Evolutionary conservation across 2,888 invertebrate species (phyloP).

Genomic region (Xanthorhoe designata): DNA sequence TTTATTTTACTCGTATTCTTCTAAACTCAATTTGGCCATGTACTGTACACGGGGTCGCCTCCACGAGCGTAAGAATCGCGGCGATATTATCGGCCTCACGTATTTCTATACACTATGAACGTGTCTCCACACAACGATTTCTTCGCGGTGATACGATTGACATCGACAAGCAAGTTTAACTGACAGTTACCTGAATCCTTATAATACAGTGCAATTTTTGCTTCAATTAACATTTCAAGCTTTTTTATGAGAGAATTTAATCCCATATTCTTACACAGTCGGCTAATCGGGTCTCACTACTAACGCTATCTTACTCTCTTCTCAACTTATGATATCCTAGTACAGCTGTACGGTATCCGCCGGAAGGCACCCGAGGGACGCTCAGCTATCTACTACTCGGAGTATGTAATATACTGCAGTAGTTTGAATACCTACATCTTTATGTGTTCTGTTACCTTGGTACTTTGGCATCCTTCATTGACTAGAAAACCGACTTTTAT

Average conservation of each 20-base stretch:
- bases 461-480: background rate
- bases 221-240: background rate
- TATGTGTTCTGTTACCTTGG: slow-evolving; percentile 3
- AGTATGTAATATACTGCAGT: background rate
- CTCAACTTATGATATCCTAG: slow-evolving; percentile 10
- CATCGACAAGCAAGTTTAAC: too few relatives aligned
- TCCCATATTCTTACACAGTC: background rate
- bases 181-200: too few relatives aligned
- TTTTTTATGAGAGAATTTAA: background rate
- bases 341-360: slow-evolving; percentile 1
- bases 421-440: slow-evolving; percentile 7
- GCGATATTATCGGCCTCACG: too few relatives aligned
- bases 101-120: too few relatives aligned
- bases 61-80: too few relatives aligned
- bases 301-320: slow-evolving; percentile 4
- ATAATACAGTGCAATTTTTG: too few relatives aligned
- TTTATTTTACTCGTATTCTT: background rate
- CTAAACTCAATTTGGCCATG: background rate
- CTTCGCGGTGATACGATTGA: too few relatives aligned
- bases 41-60: too few relatives aligned
- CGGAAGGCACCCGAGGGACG: background rate
- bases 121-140: too few relatives aligned
- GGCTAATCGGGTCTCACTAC: background rate
- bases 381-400: background rate
- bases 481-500: background rate